A percentile compares a stretch with the other conserved stretches of the same genome.
Evolutionary conservation across 37 sponge, comb jelly and placozoan species (phyloP).

Genomic region (Diacarnus erythraeanus): DNA sequence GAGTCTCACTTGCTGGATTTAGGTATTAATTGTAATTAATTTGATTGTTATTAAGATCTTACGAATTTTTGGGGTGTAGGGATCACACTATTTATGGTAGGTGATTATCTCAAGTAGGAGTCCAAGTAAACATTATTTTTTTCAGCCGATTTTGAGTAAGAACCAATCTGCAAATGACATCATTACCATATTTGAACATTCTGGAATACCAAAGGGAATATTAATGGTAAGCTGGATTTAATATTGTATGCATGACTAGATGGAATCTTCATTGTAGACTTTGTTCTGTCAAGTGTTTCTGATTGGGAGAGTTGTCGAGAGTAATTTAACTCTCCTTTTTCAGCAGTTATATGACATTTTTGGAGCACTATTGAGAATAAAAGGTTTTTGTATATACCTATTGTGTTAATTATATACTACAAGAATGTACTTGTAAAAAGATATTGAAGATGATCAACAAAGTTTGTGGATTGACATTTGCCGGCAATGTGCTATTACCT

Average conservation of each 20-base stretch:
- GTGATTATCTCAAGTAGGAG: not conserved
- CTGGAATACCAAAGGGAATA: not conserved
- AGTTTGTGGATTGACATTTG: not conserved
- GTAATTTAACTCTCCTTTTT: not conserved
- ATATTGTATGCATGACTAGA: not conserved
- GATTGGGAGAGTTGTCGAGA: slow-evolving; percentile 3
- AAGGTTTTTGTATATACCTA: not conserved
- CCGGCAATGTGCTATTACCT: slow-evolving; percentile 6
- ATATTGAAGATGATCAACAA: not conserved
- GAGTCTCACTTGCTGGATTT: slow-evolving; percentile 16
- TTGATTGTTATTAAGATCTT: not conserved
- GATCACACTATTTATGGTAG: slow-evolving; percentile 26
- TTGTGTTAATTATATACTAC: not conserved
- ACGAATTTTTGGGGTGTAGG: slow-evolving; percentile 9
- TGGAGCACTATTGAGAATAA: not conserved
- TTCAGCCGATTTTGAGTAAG: slow-evolving; percentile 15
- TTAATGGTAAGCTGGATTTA: slow-evolving; percentile 25
- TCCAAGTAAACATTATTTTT: not conserved
- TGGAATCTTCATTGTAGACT: slow-evolving; percentile 6
- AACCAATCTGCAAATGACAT: not conserved
- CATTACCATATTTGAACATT: not conserved
- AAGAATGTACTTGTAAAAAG: not conserved
- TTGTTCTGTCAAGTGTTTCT: slow-evolving; percentile 23
- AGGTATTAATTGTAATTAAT: slow-evolving; percentile 8
- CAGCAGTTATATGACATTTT: slow-evolving; percentile 8